phyloP scores from a whole-genome alignment of 2,797 vertebrate genomes.

The Labroides dimidiatus region DNA sequence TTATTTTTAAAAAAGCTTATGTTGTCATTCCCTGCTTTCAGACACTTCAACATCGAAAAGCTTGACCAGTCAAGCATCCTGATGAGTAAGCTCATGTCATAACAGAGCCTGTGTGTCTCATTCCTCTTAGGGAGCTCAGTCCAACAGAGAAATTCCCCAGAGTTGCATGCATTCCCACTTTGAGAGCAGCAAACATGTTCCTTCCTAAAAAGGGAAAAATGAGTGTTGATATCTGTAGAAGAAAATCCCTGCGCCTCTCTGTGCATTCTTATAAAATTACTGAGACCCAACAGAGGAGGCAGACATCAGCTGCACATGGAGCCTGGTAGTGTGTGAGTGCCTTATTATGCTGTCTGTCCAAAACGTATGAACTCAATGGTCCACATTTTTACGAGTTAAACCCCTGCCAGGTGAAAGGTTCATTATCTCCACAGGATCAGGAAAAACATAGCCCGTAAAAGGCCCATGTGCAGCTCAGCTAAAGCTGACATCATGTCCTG shows the following conservation, averaged over 20 bases:
- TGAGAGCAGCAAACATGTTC: conserved; percentile 59
- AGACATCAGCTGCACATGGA: conserved; percentile 7
- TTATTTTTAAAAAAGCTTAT: no score
- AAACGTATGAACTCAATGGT: conserved; percentile 30
- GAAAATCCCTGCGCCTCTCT: conserved; percentile 65
- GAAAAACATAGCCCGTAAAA: conserved; percentile 64
- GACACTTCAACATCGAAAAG: neutral
- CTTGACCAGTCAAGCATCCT: conserved; percentile 17
- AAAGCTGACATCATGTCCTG: conserved; percentile 35
- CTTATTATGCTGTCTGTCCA: conserved; percentile 27
- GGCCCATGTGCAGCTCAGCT: conserved; percentile 31
- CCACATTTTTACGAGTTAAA: conserved; percentile 40
- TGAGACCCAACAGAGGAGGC: conserved; percentile 50
- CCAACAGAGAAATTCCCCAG: conserved; percentile 45
- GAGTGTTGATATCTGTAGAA: conserved; percentile 54
- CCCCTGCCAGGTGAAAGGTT: conserved; percentile 50
- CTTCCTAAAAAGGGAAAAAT: conserved; percentile 85
- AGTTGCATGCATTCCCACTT: conserved; percentile 40
- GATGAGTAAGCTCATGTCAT: conserved; percentile 59
- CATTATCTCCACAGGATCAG: conserved; percentile 53
- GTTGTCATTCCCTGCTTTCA: no score
- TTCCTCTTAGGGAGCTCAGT: conserved; percentile 40
- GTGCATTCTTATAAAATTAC: conserved; percentile 70
- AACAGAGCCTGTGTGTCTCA: conserved; percentile 54
- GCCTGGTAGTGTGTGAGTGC: conserved; percentile 7